These are phyloP conservation scores for Chelon auratus DNA, from an alignment of 2,797 vertebrate genomes.

Conservation along the genomic window DNA sequence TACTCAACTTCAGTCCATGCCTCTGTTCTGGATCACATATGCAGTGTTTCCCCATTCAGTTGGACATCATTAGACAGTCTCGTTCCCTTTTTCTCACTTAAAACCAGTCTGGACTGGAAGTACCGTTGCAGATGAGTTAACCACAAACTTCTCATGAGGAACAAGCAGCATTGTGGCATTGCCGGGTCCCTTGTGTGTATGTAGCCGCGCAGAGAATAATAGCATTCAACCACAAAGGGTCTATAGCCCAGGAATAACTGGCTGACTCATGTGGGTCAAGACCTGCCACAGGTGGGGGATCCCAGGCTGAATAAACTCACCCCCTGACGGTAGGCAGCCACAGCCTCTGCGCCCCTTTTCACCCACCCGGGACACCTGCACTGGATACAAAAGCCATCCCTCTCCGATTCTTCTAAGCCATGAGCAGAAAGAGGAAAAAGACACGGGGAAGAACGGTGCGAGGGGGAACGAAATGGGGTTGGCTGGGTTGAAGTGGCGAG, in stretches of 20 bases:
- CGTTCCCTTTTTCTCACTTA: conserved; percentile 44
- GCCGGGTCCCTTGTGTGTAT: conserved; percentile 68
- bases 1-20: background rate
- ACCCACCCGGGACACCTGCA: conserved; percentile 85
- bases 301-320: conserved; percentile 74
- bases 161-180: conserved; percentile 46
- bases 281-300: conserved; percentile 83
- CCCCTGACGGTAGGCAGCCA: conserved; percentile 60
- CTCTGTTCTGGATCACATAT: conserved; percentile 5
- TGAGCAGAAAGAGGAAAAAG: conserved; percentile 58
- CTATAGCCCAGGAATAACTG: conserved; percentile 71
- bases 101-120: conserved; percentile 68
- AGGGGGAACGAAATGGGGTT: conserved; percentile 55
- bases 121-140: conserved; percentile 46
- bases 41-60: conserved; percentile 14
- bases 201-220: conserved; percentile 67
- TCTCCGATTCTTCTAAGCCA: conserved; percentile 69
- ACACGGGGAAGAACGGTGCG: conserved; percentile 43
- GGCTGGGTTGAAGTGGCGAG: conserved; percentile 46
- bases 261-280: conserved; percentile 81
- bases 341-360: conserved; percentile 73
- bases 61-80: conserved; percentile 40
- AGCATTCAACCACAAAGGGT: conserved; percentile 67
- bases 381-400: conserved; percentile 82
- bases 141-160: conserved; percentile 65